These are phyloP conservation scores for Plutella xylostella DNA, from an alignment of 2,888 invertebrate species.

Conservation along the genomic window DNA sequence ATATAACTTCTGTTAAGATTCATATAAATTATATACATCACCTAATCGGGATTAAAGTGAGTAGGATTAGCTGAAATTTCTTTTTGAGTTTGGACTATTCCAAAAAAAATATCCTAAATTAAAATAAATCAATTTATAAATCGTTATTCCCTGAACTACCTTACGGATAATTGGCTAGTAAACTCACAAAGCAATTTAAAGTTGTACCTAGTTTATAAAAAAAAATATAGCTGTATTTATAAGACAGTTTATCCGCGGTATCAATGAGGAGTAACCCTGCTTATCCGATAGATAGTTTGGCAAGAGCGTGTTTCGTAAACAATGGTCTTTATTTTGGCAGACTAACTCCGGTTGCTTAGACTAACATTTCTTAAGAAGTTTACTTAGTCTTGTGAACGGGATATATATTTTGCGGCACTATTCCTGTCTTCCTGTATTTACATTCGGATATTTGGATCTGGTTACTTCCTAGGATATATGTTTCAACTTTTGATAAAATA, in stretches of 20 bases:
- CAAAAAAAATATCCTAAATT: not conserved
- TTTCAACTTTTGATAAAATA: no score
- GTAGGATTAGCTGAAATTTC: no score
- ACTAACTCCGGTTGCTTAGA: conserved; percentile 3
- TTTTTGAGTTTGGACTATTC: not conserved
- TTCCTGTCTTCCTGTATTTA: no score
- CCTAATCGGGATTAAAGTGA: no score
- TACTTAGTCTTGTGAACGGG: no score
- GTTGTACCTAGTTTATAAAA: not conserved
- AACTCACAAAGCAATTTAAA: not conserved
- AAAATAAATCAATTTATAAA: no score
- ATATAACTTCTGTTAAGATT: not conserved
- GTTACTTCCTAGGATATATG: no score
- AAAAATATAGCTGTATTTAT: not conserved
- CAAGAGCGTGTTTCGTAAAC: conserved; percentile 6
- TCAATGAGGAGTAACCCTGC: not conserved
- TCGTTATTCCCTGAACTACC: not conserved
- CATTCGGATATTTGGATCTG: no score
- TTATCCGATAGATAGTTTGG: conserved; percentile 9
- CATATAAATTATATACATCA: not conserved
- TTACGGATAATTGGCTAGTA: no score
- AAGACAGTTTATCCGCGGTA: not conserved
- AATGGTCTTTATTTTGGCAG: conserved; percentile 6
- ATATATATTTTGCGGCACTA: no score
- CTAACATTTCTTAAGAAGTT: not conserved